Base-by-base conservation (phyloP, 2,797 vertebrate species). In the Esox masquinongy region DNA sequence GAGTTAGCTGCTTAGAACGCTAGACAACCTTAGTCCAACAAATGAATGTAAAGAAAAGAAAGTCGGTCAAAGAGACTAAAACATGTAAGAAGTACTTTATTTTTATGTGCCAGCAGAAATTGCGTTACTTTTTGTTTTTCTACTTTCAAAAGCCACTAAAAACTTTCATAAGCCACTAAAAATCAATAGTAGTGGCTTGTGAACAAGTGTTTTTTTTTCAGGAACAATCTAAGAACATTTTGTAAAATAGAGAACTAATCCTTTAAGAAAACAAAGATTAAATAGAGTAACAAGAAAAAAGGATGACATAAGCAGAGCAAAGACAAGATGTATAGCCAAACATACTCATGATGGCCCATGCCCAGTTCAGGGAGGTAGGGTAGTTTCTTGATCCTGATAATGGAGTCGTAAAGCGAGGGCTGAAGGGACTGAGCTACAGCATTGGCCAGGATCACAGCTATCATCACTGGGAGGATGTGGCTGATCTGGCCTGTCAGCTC, bases 401-500 rank as follows among this genome's bases (percentile, higher is more conserved):
- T 99, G 91, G 98, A 99, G 94, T 99, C 98, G 0, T 99, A 99
- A 59, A 99, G 95, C 0, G 98, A 99, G 1, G 98, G 98, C 80
- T 99, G 98, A 16, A 99, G 96, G 64, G 97, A 93, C 92, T 99
- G 97, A 39, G 98, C 98, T 63, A 99, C 98, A 0, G 98, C 96
- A 0, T 99, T 99, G 89, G 98, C 98, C 90, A 99, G 92, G 89
- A 99, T 99, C 83, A 99, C 98, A 0, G 98, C 98, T 0, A 99
- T 99, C 97, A 99, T 99, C 87, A 99, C 98, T 0, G 98, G 98
- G 79, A 99, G 92, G 89, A 99, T 99, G 91, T 99, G 98, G 0
- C 98, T 99, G 80, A 99, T 99, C 93, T 99, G 98, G 70, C 98
- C 98, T 0, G 98, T 99, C 90, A 99, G 93, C 92, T 99, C 98